A percentile compares a stretch with the other conserved stretches of the same genome.
Conservation (phyloP, 53 echinoderm and acorn worm species). For the Luidia sarsii region DNA sequence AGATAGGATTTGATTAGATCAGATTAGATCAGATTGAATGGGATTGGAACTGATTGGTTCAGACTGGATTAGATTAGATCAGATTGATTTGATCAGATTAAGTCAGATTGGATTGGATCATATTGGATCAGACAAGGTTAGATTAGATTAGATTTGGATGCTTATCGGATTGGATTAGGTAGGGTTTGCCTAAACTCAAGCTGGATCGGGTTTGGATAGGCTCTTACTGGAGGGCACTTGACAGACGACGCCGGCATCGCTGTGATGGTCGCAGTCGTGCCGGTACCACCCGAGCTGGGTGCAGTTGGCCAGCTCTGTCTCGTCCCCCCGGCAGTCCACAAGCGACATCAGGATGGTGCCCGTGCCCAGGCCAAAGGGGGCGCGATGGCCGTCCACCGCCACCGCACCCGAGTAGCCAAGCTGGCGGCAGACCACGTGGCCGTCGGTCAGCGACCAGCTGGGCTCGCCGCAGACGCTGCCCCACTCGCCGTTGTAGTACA, state of each 20-base stretch:
- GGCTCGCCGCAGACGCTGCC: constrained; percentile 25
- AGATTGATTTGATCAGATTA: too few relatives aligned
- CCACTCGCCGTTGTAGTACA: constrained; percentile 51
- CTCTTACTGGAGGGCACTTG: not conserved
- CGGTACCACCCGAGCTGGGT: constrained; percentile 26
- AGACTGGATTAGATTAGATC: too few relatives aligned
- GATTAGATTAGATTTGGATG: too few relatives aligned
- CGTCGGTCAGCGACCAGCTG: constrained; percentile 32
- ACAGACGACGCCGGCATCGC: constrained; percentile 29
- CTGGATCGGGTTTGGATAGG: not conserved
- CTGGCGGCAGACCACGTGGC: constrained; percentile 29
- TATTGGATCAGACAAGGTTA: too few relatives aligned
- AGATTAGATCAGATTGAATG: too few relatives aligned
- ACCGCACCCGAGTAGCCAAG: constrained; percentile 6
- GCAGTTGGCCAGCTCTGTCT: constrained; percentile 9
- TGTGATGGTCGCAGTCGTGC: constrained; percentile 26
- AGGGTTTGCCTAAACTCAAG: not conserved
- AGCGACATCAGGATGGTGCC: constrained; percentile 32
- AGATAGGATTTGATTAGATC: too few relatives aligned
- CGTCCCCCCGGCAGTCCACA: constrained; percentile 20
- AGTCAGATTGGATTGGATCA: too few relatives aligned
- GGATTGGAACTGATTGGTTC: too few relatives aligned
- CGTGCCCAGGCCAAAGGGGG: constrained; percentile 13
- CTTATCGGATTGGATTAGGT: not conserved
- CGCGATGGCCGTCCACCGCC: not conserved